These are phyloP conservation scores for Forbesichthys agassizii DNA, from an alignment of 2,113 vertebrate species.

Conservation along the genomic window DNA sequence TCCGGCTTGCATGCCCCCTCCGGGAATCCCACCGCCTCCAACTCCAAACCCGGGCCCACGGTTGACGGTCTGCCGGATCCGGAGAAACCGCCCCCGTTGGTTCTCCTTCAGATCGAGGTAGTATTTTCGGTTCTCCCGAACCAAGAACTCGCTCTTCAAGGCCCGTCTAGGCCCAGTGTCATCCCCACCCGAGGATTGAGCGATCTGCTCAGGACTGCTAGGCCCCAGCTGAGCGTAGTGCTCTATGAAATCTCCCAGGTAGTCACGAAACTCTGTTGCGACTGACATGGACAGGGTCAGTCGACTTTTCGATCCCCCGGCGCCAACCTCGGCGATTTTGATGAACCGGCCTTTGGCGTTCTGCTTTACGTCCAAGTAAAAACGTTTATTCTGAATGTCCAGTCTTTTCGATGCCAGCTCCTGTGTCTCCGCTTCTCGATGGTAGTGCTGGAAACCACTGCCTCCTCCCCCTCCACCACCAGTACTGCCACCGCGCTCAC, in stretches of 20 bases:
- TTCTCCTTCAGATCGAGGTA: slow-evolving; percentile 93
- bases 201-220: slow-evolving; percentile 91
- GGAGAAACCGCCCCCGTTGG: slow-evolving; percentile 88
- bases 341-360: slow-evolving; percentile 93
- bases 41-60: slow-evolving; percentile 86
- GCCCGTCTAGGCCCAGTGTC: slow-evolving; percentile 85
- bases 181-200: slow-evolving; percentile 84
- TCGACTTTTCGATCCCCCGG: slow-evolving; percentile 91
- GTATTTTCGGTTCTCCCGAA: slow-evolving; percentile 91
- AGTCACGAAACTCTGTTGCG: slow-evolving; percentile 93
- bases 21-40: slow-evolving; percentile 76
- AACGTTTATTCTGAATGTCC: slow-evolving; percentile 92
- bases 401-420: slow-evolving; percentile 88
- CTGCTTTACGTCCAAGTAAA: slow-evolving; percentile 91
- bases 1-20: slow-evolving; percentile 85
- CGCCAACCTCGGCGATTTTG: slow-evolving; percentile 96
- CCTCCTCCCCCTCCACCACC: slow-evolving; percentile 65
- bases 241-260: slow-evolving; percentile 90
- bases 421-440: slow-evolving; percentile 86
- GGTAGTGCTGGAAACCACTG: slow-evolving; percentile 77
- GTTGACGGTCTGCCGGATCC: slow-evolving; percentile 88
- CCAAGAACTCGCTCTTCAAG: slow-evolving; percentile 89
- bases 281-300: slow-evolving; percentile 94
- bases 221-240: slow-evolving; percentile 92
- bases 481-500: slow-evolving; percentile 82